Evolutionary conservation across 1,140 invertebrate genomes (phyloP).

Genomic region (Sitophilus oryzae): DNA sequence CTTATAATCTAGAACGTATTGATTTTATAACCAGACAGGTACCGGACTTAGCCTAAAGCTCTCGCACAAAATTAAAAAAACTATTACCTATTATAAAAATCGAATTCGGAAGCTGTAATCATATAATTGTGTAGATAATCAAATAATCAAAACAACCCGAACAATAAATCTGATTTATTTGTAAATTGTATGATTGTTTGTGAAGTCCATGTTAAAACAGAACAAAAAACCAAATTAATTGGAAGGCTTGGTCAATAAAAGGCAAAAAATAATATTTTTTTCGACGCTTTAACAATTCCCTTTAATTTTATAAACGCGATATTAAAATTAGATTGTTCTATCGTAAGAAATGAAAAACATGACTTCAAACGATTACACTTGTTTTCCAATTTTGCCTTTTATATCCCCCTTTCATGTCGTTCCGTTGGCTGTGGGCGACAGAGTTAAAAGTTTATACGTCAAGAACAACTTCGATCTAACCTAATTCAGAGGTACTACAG

Average conservation of each 20-base stretch:
- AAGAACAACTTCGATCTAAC: neutral
- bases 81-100: slow-evolving; percentile 25
- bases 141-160: slow-evolving; percentile 42
- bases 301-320: too few species aligned
- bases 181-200: slow-evolving; percentile 21
- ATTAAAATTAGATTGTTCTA: too few species aligned
- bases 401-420: neutral
- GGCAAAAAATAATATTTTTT: neutral
- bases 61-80: slow-evolving; percentile 8
- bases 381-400: neutral
- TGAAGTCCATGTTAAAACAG: slow-evolving; percentile 3
- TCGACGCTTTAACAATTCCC: too few species aligned
- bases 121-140: slow-evolving; percentile 46
- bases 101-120: slow-evolving; percentile 41
- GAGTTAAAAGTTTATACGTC: neutral
- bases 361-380: too few species aligned
- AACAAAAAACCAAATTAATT: neutral
- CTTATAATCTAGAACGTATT: too few species aligned
- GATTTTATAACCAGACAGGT: neutral
- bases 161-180: slow-evolving; percentile 32
- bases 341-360: too few species aligned
- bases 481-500: too few species aligned
- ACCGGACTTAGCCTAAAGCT: slow-evolving; percentile 8
- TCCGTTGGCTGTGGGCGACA: slow-evolving; percentile 9
- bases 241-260: neutral